Percentiles rank a stretch among this genome's conserved stretches.
Evolutionary conservation across 2,888 invertebrate species (phyloP).

Genomic region (Plebejus melissa): DNA sequence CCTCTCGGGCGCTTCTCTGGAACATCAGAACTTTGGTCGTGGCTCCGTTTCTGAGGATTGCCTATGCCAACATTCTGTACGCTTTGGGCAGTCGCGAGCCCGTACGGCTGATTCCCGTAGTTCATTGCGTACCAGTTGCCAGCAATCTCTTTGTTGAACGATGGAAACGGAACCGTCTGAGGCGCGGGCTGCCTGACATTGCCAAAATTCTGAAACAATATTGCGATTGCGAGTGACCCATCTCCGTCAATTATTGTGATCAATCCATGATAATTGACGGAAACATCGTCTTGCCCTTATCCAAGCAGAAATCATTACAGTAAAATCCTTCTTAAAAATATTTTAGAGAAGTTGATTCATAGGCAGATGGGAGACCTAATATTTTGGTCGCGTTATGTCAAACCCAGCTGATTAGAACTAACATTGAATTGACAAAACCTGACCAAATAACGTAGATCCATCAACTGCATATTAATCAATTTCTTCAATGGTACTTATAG

Average conservation of each 20-base stretch:
- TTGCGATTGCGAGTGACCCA: not conserved
- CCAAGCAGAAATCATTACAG: not conserved
- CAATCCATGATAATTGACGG: not conserved
- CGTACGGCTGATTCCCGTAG: not conserved
- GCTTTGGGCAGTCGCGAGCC: not conserved
- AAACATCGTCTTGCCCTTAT: not conserved
- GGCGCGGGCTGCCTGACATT: not conserved
- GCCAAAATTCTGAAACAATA: conserved; percentile 1
- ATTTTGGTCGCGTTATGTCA: too few species aligned
- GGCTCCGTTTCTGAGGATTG: not conserved
- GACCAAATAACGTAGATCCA: too few species aligned
- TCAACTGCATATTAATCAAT: too few species aligned
- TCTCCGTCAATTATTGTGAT: not conserved
- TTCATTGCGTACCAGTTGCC: conserved; percentile 1
- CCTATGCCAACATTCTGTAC: not conserved
- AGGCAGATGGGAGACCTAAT: too few species aligned
- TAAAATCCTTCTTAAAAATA: not conserved
- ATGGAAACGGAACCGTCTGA: not conserved
- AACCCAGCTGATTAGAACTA: too few species aligned
- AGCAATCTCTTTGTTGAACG: not conserved
- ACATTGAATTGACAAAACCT: too few species aligned
- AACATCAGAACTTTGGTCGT: not conserved
- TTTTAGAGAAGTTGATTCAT: too few species aligned
- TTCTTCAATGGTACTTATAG: too few species aligned
- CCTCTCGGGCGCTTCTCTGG: not conserved